A percentile compares a stretch with the other conserved stretches of the same genome.
Evolutionary conservation across 2,113 vertebrate genomes (phyloP).

Genomic region (Tragulus kanchil): DNA sequence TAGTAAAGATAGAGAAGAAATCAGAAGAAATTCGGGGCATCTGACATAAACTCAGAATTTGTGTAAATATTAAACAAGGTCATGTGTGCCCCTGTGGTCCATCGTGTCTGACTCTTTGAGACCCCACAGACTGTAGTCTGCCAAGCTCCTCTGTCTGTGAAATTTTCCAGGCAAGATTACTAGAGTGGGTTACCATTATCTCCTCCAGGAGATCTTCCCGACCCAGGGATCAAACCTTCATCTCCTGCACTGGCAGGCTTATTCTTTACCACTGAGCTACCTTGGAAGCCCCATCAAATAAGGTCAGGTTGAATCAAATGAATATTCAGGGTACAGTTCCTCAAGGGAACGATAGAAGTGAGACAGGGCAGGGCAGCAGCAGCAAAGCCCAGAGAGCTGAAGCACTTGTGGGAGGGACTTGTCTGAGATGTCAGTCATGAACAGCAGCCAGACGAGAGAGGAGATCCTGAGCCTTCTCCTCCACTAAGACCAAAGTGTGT

Average conservation of each 20-base stretch:
- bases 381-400: background rate
- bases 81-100: background rate
- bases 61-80: background rate
- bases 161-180: background rate
- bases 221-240: background rate
- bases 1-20: background rate
- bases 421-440: background rate
- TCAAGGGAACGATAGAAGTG: background rate
- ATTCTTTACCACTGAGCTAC: background rate
- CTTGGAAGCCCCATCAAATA: background rate
- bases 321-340: background rate
- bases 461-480: background rate
- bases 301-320: background rate
- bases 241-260: background rate
- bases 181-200: background rate
- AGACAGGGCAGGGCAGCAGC: background rate
- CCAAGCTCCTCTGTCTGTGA: background rate
- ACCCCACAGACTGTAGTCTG: background rate
- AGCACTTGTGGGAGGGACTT: background rate
- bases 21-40: slow-evolving; percentile 12
- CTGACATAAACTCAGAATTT: background rate
- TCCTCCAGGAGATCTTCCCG: background rate
- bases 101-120: background rate
- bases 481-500: background rate
- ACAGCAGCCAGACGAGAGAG: background rate